These are phyloP conservation scores for Cavia porcellus DNA, from an alignment of 2,113 vertebrate species.

Conservation along the genomic window DNA sequence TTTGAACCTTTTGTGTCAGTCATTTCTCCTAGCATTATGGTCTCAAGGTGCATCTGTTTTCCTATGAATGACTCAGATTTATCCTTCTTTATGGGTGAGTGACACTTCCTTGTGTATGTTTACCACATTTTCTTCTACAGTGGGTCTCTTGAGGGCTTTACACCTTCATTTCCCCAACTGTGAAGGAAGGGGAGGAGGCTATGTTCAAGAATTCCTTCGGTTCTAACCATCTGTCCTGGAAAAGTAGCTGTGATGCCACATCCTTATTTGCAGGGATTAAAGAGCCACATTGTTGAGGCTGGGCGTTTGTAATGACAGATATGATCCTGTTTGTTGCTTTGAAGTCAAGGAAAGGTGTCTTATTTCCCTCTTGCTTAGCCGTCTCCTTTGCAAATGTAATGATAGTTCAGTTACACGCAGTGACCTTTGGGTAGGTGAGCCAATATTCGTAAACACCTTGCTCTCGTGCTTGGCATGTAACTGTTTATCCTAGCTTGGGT, in stretches of 20 bases:
- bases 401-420: not conserved
- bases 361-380: not conserved
- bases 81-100: not conserved
- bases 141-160: not conserved
- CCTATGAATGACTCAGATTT: not conserved
- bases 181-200: not conserved
- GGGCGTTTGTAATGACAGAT: not conserved
- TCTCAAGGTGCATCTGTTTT: not conserved
- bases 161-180: not conserved
- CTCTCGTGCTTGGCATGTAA: not conserved
- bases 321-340: not conserved
- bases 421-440: not conserved
- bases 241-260: not conserved
- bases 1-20: not conserved
- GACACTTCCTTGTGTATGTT: not conserved
- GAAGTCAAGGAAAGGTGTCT: not conserved
- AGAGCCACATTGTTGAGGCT: not conserved
- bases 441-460: not conserved
- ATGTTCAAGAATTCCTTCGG: rapidly evolving
- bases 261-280: not conserved
- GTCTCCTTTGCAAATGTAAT: not conserved
- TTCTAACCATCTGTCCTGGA: not conserved
- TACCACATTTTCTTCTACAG: not conserved
- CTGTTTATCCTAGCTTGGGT: not conserved
- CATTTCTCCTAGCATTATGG: not conserved